Evolutionary conservation across 2,888 invertebrate genomes (phyloP).

Genomic region (Erpobdella octoculata): DNA sequence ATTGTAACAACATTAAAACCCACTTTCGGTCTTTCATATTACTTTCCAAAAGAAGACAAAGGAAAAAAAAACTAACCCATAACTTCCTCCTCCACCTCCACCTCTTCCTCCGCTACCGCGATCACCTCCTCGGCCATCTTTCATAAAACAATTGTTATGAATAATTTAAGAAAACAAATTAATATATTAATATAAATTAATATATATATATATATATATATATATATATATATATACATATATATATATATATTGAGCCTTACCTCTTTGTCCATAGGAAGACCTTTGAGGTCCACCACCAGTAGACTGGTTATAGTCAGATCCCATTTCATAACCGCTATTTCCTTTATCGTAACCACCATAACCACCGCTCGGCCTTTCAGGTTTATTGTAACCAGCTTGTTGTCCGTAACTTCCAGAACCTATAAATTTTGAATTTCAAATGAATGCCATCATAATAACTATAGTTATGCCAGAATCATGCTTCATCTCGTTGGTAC

Average conservation of each 20-base stretch:
- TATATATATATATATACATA: background rate
- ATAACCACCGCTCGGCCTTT: constrained; percentile 21
- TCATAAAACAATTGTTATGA: background rate
- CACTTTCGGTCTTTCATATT: too few relatives aligned
- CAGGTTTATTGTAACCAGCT: constrained; percentile 11
- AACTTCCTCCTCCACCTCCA: constrained; percentile 44
- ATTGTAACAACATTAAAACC: too few relatives aligned
- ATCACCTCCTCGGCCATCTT: constrained; percentile 28
- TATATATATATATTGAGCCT: too few relatives aligned
- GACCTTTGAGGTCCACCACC: constrained; percentile 31
- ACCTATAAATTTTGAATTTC: background rate
- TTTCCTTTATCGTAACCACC: constrained; percentile 20
- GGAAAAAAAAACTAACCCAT: constrained; percentile 16
- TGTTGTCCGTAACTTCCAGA: constrained; percentile 9
- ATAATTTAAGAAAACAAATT: background rate
- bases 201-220: background rate
- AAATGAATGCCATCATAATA: background rate
- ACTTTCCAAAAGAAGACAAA: background rate
- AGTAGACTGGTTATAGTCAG: constrained; percentile 22
- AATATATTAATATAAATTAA: background rate
- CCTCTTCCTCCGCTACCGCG: constrained; percentile 74
- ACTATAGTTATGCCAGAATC: too few relatives aligned
- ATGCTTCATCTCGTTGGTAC: too few relatives aligned
- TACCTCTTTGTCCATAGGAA: constrained; percentile 20
- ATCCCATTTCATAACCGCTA: constrained; percentile 28